A percentile compares a stretch with the other conserved stretches of the same genome.
These are phyloP conservation scores for Diplogasteroides magnus DNA, from an alignment of 1,140 invertebrate species.

Conservation along the genomic window DNA sequence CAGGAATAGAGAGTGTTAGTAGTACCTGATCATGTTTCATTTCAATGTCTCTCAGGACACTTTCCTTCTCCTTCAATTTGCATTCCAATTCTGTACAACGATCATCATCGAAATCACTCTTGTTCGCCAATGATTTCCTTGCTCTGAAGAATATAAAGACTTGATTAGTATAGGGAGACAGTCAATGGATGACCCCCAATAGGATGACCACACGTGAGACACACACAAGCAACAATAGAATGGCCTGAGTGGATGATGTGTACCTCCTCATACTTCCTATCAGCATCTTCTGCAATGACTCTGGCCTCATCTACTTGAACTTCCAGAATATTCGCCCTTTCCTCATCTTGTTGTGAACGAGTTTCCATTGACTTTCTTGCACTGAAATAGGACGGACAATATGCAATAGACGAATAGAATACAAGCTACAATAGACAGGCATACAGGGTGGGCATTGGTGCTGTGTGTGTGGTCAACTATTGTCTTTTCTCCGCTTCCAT, in stretches of 20 bases:
- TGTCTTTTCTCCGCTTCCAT: neutral
- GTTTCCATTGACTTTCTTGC: slow-evolving; percentile 97
- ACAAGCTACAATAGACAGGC: neutral
- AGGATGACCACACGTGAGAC: no score
- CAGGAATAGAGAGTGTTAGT: slow-evolving; percentile 14
- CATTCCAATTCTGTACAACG: slow-evolving; percentile 51
- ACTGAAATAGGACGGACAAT: slow-evolving; percentile 65
- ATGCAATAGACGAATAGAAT: slow-evolving; percentile 15
- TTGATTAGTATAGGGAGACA: no score
- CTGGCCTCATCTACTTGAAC: slow-evolving; percentile 90
- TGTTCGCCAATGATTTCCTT: slow-evolving; percentile 53
- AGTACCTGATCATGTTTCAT: slow-evolving; percentile 54
- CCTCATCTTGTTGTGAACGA: slow-evolving; percentile 96
- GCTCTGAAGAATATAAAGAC: slow-evolving; percentile 43
- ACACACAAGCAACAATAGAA: no score
- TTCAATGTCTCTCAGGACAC: slow-evolving; percentile 54
- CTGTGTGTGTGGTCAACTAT: no score
- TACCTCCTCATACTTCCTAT: slow-evolving; percentile 99
- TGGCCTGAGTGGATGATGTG: no score
- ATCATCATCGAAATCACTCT: slow-evolving; percentile 56
- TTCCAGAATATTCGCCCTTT: slow-evolving; percentile 86
- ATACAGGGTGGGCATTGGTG: slow-evolving; percentile 19
- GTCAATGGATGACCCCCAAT: no score
- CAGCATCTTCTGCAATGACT: slow-evolving; percentile 93
- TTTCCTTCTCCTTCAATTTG: slow-evolving; percentile 54